Base-by-base conservation (phyloP, 2,797 vertebrate genomes). In the Rhadinocentrus ornatus region DNA sequence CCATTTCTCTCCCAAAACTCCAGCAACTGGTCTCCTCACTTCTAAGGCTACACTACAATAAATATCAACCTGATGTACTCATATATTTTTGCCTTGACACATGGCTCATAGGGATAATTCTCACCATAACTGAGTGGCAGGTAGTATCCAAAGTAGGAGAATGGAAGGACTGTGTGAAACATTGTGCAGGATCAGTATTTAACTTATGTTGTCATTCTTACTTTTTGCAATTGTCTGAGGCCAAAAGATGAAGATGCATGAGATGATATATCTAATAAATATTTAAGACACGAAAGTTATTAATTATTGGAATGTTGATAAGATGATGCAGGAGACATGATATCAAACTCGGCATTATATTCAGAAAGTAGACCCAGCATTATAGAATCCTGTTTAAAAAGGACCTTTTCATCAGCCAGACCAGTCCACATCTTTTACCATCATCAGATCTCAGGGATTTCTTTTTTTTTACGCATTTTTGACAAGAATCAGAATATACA, bases 391-490 rank as follows among this genome's bases (percentile, higher is more conserved):
- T 50, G 11, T 50, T 50, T 50, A 12, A 24, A 12, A 24, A 50
- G 11, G 24, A 8, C 22, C 3, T 24, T 50, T 50, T 50, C 48
- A 50, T 50, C 22, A 52, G 50, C 26, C 13, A 26, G 10, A 52
- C 11, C 4, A 29, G 15, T 27, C 26, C 15, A 18, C 53, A 29
- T 27, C 13, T 27, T 16, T 24, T 9, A 15, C 26, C 35, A 65
- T 31, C 12, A 15, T 55, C 50, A 61, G 4, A 32, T 60, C 15
- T 55, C 3, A 46, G 29, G 18, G 15, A 44, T 11, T 75, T 32
- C 3, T 39, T n/a, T 63, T 72, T 72, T 69, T 58, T 44, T 61
- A 73, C 71, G 54, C 41, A 60, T 68, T 69, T 55, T 57, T 1
- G 3, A 44, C 29, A 66, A 78, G 41, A 56, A 65, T 44, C 1